phyloP scores from a whole-genome alignment of 2,888 invertebrate genomes.

The Dorcus hopei region DNA sequence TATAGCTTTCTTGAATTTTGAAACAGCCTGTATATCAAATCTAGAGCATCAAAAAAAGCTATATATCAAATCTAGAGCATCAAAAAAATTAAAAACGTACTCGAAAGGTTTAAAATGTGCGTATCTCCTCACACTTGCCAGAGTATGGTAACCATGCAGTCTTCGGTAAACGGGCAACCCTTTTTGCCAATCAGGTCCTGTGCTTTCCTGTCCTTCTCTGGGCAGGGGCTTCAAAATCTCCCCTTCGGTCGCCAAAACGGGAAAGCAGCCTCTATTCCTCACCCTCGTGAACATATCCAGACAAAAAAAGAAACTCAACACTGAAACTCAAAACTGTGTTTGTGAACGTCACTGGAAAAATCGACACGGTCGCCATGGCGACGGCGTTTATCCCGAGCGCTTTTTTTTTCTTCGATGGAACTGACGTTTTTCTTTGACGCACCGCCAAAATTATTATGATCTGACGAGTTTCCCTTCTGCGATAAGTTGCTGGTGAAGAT shows the following conservation, averaged over 20 bases:
- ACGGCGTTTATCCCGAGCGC: too few relatives aligned
- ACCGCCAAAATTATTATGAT: constrained; percentile 19
- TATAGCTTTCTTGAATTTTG: too few relatives aligned
- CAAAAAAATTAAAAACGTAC: constrained; percentile 21
- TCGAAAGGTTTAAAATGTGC: constrained; percentile 46
- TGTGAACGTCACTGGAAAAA: neutral
- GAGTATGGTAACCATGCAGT: constrained; percentile 54
- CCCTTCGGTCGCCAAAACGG: constrained; percentile 51
- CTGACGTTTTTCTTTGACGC: neutral
- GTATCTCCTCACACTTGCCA: constrained; percentile 53
- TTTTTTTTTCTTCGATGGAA: too few relatives aligned
- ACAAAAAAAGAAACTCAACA: neutral
- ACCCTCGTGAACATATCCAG: constrained; percentile 21
- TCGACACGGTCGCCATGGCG: neutral
- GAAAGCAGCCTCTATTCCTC: constrained; percentile 44
- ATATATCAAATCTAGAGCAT: too few relatives aligned
- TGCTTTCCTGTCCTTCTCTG: constrained; percentile 23
- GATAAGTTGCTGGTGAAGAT: neutral
- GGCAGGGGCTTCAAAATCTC: constrained; percentile 44
- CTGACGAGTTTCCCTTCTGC: constrained; percentile 4
- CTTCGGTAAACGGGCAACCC: constrained; percentile 48
- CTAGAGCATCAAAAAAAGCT: too few relatives aligned
- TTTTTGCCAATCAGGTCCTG: constrained; percentile 43
- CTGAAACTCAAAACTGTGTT: constrained; percentile 3
- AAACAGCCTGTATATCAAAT: too few relatives aligned